These are phyloP conservation scores for Catocala nupta DNA, from an alignment of 2,888 invertebrate genomes.

Conservation along the genomic window DNA sequence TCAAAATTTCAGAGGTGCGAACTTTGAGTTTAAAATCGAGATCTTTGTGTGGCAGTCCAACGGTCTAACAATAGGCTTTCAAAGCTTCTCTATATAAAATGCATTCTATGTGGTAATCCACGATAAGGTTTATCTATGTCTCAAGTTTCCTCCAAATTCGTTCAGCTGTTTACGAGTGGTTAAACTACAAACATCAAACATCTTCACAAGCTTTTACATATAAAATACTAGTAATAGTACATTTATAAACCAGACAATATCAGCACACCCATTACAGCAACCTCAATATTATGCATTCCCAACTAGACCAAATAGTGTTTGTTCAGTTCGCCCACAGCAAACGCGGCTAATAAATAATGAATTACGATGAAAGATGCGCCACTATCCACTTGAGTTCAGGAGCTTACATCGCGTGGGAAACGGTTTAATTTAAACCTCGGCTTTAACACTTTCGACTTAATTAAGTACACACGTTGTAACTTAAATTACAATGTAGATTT, in stretches of 20 bases:
- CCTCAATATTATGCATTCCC: constrained; percentile 7
- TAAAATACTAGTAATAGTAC: too few relatives aligned
- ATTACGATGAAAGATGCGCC: constrained; percentile 23
- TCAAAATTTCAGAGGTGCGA: too few relatives aligned
- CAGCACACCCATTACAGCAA: background rate
- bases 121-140: too few relatives aligned
- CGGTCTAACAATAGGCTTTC: too few relatives aligned
- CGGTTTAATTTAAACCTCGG: background rate
- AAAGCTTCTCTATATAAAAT: too few relatives aligned
- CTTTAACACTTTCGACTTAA: background rate
- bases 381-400: constrained; percentile 24
- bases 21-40: too few relatives aligned
- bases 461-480: background rate
- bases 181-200: too few relatives aligned
- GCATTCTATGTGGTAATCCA: too few relatives aligned
- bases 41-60: too few relatives aligned
- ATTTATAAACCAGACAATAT: background rate
- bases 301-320: constrained; percentile 22
- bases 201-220: too few relatives aligned
- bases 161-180: too few relatives aligned
- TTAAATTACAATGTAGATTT: background rate
- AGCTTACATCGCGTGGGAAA: constrained; percentile 1
- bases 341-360: constrained; percentile 30
- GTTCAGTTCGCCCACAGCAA: constrained; percentile 9
- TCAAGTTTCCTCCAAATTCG: too few relatives aligned